Conservation (phyloP, 2,888 invertebrate genomes). For the Siphlonurus alternatus region DNA sequence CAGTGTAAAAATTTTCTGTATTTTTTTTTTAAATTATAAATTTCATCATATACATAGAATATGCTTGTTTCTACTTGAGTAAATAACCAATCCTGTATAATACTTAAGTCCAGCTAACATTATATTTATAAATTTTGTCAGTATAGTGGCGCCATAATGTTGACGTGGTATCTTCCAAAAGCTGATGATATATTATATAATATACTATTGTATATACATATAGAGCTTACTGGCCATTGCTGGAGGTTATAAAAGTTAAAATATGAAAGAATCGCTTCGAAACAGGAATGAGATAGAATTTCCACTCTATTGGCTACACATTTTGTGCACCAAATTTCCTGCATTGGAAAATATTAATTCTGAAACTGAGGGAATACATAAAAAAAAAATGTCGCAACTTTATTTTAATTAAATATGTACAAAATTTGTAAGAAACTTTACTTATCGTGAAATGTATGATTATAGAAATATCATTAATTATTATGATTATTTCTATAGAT, state of each 20-base stretch:
- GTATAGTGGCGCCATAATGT: not conserved
- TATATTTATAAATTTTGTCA: no score
- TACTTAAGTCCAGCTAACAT: no score
- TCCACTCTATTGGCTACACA: not conserved
- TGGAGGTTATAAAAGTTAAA: not conserved
- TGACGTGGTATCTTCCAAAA: not conserved
- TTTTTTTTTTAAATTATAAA: no score
- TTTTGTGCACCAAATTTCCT: not conserved
- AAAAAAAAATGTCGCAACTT: no score
- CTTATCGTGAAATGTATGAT: no score
- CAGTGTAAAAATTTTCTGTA: no score
- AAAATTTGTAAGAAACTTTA: no score
- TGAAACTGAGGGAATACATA: no score
- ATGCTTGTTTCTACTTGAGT: not conserved
- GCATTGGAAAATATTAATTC: not conserved
- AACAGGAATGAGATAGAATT: not conserved
- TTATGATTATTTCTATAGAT: no score
- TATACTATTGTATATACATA: not conserved
- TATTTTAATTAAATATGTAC: no score
- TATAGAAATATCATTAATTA: no score
- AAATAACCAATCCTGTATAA: not conserved
- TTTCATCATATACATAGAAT: no score
- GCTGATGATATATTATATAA: not conserved
- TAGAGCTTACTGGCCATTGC: not conserved
- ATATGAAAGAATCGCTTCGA: not conserved